phyloP scores from a whole-genome alignment of 2,888 invertebrate species.

The Megastigmus dorsalis region DNA sequence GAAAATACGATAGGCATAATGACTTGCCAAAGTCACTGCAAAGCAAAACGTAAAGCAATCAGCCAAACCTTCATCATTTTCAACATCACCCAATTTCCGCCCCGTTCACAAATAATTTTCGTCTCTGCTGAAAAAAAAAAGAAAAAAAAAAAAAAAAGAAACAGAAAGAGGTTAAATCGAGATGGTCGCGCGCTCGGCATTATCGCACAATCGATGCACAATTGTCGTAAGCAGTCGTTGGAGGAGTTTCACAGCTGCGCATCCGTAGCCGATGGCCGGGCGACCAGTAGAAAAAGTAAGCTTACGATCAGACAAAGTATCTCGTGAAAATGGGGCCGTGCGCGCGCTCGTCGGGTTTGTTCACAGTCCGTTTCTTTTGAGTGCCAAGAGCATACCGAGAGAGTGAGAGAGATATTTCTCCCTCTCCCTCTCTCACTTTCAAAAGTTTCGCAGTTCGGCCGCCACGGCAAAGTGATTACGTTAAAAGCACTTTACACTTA shows the following conservation, averaged over 20 bases:
- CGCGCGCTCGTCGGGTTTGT: slow-evolving; percentile 27
- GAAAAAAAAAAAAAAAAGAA: no score
- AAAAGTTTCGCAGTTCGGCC: slow-evolving; percentile 59
- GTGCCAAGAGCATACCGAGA: no score
- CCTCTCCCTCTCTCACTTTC: slow-evolving; percentile 58
- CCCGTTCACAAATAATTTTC: no score
- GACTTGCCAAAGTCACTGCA: no score
- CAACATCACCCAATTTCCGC: no score
- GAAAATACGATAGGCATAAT: no score
- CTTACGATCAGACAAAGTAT: slow-evolving; percentile 46
- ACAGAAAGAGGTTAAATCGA: no score
- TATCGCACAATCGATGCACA: slow-evolving; percentile 33
- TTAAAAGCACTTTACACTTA: slow-evolving; percentile 67
- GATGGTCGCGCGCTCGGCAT: no score
- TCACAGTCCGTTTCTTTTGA: slow-evolving; percentile 52
- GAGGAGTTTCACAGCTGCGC: background rate
- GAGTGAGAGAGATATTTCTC: background rate
- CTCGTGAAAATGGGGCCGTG: slow-evolving; percentile 20
- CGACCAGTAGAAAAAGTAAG: slow-evolving; percentile 23
- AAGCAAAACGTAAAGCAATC: no score
- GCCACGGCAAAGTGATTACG: slow-evolving; percentile 64
- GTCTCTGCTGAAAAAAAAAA: no score
- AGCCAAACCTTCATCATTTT: no score
- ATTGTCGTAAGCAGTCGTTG: background rate
- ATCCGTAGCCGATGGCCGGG: no score